Evolutionary conservation across 2,888 invertebrate species (phyloP).

Genomic region (Cheiracanthium punctorium): DNA sequence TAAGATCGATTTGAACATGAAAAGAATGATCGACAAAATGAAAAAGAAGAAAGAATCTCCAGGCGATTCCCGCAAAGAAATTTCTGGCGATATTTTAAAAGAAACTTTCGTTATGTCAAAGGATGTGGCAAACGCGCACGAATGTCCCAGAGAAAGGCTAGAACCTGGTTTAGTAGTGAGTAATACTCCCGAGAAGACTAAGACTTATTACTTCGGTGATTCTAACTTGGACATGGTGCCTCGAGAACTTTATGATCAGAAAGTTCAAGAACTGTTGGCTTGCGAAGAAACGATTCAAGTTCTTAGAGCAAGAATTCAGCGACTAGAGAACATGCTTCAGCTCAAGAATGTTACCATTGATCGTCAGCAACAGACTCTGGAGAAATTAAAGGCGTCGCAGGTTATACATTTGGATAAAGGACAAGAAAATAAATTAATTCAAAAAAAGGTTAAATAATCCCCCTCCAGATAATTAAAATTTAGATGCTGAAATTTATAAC

Average conservation of each 20-base stretch:
- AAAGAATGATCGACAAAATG: not conserved
- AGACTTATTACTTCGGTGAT: not conserved
- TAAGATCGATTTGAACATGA: slow-evolving; percentile 20
- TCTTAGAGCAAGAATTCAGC: slow-evolving; percentile 32
- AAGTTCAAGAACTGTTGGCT: slow-evolving; percentile 24
- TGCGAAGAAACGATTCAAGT: slow-evolving; percentile 36
- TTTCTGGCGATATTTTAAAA: not conserved
- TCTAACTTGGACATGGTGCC: slow-evolving; percentile 16
- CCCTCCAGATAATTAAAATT: too few species aligned
- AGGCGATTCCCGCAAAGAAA: not conserved
- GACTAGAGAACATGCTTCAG: slow-evolving; percentile 38
- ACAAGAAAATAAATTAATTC: not conserved
- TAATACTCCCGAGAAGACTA: not conserved
- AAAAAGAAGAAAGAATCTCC: slow-evolving; percentile 15
- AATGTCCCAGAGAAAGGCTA: too few species aligned
- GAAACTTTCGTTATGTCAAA: not conserved
- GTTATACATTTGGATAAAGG: not conserved
- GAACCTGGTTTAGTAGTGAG: not conserved
- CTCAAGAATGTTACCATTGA: slow-evolving; percentile 28
- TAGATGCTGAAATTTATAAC: too few species aligned
- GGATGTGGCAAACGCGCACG: not conserved
- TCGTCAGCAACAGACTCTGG: not conserved
- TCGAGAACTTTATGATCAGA: slow-evolving; percentile 27
- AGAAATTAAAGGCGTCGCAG: not conserved
- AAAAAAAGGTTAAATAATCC: not conserved